A percentile compares a stretch with the other conserved stretches of the same genome.
Conservation (phyloP, 2,797 vertebrate genomes). For the Emydoidea blandingii region DNA sequence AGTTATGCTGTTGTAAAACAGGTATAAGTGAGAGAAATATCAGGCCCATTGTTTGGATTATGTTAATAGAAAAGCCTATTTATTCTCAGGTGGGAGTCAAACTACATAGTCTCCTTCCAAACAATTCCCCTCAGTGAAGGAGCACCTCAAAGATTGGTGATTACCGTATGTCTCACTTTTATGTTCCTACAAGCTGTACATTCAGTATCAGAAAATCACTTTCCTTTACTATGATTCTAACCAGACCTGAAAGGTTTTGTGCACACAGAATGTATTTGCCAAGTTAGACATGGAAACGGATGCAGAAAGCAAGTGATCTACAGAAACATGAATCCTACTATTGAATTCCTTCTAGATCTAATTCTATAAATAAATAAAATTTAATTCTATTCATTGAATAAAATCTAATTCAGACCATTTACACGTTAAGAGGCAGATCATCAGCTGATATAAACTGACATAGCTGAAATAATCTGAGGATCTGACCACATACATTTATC, state of each 20-base stretch:
- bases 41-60: neutral
- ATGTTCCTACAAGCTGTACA: neutral
- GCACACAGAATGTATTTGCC: neutral
- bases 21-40: neutral
- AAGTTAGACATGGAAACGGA: neutral
- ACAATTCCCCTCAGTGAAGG: neutral
- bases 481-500: neutral
- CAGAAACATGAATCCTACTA: neutral
- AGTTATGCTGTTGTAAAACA: constrained; percentile 15
- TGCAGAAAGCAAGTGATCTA: neutral
- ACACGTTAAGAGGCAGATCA: neutral
- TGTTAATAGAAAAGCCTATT: neutral
- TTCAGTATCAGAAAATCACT: neutral
- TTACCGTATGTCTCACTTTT: neutral
- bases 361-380: constrained; percentile 33
- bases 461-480: neutral
- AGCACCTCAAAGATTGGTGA: neutral
- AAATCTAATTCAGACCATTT: constrained; percentile 10
- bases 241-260: neutral
- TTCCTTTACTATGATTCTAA: neutral
- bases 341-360: neutral
- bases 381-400: constrained; percentile 21
- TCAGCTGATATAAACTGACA: neutral
- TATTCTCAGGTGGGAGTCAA: neutral
- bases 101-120: neutral